Conservation (phyloP, 2,888 invertebrate genomes). For the Lobophora halterata region DNA sequence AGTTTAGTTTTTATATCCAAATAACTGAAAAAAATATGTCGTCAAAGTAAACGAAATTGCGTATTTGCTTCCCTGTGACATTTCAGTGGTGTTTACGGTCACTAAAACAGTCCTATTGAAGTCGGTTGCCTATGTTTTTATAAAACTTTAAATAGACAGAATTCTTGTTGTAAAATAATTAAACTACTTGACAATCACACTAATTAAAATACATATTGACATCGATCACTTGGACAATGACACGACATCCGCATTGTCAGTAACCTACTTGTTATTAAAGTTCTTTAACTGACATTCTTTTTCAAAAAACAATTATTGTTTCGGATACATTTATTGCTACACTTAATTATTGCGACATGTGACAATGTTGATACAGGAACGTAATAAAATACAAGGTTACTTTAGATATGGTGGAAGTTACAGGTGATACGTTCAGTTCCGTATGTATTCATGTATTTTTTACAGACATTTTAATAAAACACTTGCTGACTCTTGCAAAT, state of each 20-base stretch:
- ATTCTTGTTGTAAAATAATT: neutral
- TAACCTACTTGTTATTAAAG: constrained; percentile 23
- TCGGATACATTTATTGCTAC: constrained; percentile 48
- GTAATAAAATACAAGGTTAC: constrained; percentile 50
- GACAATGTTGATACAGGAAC: constrained; percentile 44
- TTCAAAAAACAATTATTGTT: constrained; percentile 45
- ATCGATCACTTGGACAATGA: constrained; percentile 16
- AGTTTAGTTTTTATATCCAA: too few species aligned
- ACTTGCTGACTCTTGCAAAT: too few species aligned
- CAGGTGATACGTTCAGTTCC: too few species aligned
- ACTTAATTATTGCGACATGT: constrained; percentile 54
- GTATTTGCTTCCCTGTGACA: too few species aligned
- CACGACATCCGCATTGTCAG: constrained; percentile 21
- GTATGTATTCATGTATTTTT: too few species aligned
- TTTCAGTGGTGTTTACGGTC: too few species aligned
- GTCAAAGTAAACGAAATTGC: too few species aligned
- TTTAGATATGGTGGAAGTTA: constrained; percentile 19
- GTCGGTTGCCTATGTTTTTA: too few species aligned
- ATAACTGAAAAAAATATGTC: too few species aligned
- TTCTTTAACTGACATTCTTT: neutral
- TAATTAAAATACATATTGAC: constrained; percentile 10
- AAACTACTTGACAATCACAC: neutral
- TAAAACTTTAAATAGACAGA: too few species aligned
- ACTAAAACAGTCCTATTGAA: too few species aligned
- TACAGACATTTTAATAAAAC: too few species aligned